A percentile compares a stretch with the other conserved stretches of the same genome.
phyloP scores from a whole-genome alignment of 2,113 vertebrate species.

The Thamnaconus septentrionalis region DNA sequence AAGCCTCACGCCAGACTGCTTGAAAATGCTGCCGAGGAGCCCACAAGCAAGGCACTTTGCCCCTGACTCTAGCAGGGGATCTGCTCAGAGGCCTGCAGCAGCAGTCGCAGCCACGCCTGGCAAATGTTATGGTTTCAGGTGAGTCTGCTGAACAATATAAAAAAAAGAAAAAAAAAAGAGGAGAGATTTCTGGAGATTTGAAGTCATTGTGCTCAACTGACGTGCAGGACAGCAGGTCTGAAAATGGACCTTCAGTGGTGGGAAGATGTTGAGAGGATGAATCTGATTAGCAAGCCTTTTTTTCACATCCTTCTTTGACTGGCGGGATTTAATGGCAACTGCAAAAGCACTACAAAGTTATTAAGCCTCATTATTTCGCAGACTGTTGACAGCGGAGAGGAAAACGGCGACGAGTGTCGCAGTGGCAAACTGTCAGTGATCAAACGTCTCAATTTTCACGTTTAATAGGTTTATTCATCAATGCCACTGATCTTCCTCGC shows the following conservation, averaged over 20 bases:
- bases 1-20: no score
- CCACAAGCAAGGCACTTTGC: conserved; percentile 52
- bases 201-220: no score
- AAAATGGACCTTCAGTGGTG: no score
- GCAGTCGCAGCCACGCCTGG: no score
- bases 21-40: conserved; percentile 20
- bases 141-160: neutral
- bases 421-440: no score
- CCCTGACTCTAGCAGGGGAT: conserved; percentile 29
- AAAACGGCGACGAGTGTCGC: neutral
- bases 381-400: conserved; percentile 11
- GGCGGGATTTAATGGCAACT: no score
- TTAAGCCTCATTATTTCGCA: conserved; percentile 16
- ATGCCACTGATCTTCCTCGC: no score
- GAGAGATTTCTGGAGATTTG: no score
- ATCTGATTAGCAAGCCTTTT: neutral
- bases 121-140: neutral
- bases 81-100: conserved; percentile 20
- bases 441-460: no score
- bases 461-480: no score
- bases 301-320: no score
- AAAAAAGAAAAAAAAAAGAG: neutral
- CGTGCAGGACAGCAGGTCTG: no score
- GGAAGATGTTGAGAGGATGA: neutral
- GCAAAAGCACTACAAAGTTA: conserved; percentile 22